Evolutionary conservation across 92 coral and sea anemone species (phyloP).

Genomic region (Heteractis magnifica): DNA sequence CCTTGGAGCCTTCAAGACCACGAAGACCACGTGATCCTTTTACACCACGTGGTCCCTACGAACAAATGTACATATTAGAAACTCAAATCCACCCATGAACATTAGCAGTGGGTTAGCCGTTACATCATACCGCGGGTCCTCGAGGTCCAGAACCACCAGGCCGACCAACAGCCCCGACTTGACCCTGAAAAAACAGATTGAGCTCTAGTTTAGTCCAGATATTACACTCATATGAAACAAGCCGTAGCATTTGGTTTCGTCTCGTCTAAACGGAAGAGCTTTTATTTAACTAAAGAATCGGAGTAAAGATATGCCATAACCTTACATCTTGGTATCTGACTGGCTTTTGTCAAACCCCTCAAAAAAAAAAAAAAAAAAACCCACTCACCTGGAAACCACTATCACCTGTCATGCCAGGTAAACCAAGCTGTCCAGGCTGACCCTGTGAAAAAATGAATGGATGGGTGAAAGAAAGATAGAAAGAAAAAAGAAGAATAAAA

Average conservation of each 20-base stretch:
- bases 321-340: too few relatives aligned
- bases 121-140: slow-evolving; percentile 39
- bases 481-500: not conserved
- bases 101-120: not conserved
- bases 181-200: slow-evolving; percentile 32
- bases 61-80: not conserved
- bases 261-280: too few relatives aligned
- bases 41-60: slow-evolving; percentile 7
- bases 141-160: slow-evolving; percentile 45
- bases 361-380: too few relatives aligned
- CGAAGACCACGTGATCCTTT: slow-evolving; percentile 22
- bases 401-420: slow-evolving; percentile 51
- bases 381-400: slow-evolving; percentile 39
- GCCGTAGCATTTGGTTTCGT: too few relatives aligned
- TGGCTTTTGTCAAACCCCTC: too few relatives aligned
- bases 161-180: slow-evolving; percentile 33
- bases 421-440: slow-evolving; percentile 43
- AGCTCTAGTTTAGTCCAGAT: too few relatives aligned
- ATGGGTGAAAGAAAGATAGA: not conserved
- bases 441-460: slow-evolving; percentile 33
- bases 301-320: too few relatives aligned
- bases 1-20: slow-evolving; percentile 29
- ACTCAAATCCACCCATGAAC: not conserved
- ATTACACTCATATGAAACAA: too few relatives aligned
- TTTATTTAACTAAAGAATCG: too few relatives aligned